Conservation (phyloP, 2,797 vertebrate species). For the Tadarida brasiliensis region DNA sequence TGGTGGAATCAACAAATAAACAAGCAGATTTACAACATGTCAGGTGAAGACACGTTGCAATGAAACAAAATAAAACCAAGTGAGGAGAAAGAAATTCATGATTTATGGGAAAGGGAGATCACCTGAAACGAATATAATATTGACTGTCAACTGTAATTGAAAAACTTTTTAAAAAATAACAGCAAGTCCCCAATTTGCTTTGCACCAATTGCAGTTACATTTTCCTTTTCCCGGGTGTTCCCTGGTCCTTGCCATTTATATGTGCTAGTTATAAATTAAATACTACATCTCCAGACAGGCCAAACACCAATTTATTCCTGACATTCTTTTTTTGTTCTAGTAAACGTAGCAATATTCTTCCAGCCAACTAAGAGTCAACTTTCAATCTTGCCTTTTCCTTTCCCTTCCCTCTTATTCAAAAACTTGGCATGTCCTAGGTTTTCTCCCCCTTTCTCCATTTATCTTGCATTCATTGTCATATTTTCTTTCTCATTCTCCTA, state of each 20-base stretch:
- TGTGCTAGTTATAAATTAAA: background rate
- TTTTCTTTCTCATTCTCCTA: background rate
- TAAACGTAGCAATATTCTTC: background rate
- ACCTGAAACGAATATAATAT: background rate
- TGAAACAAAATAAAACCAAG: background rate
- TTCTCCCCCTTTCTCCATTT: background rate
- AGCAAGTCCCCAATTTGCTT: background rate
- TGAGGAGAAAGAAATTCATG: background rate
- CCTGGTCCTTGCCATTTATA: background rate
- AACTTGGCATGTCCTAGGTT: background rate
- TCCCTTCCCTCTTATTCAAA: background rate
- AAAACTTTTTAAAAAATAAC: background rate
- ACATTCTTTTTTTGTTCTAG: background rate
- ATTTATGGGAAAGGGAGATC: background rate
- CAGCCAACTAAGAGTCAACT: background rate
- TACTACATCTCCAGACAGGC: background rate
- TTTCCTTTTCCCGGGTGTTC: background rate
- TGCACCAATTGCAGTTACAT: background rate
- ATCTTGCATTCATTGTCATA: background rate
- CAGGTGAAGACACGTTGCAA: background rate
- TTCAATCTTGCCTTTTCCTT: background rate
- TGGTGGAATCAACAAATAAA: background rate
- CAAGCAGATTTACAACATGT: background rate
- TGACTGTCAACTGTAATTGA: background rate
- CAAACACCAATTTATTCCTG: background rate